Conservation (phyloP, 2,113 vertebrate species). For the Dryoscopus gambensis region DNA sequence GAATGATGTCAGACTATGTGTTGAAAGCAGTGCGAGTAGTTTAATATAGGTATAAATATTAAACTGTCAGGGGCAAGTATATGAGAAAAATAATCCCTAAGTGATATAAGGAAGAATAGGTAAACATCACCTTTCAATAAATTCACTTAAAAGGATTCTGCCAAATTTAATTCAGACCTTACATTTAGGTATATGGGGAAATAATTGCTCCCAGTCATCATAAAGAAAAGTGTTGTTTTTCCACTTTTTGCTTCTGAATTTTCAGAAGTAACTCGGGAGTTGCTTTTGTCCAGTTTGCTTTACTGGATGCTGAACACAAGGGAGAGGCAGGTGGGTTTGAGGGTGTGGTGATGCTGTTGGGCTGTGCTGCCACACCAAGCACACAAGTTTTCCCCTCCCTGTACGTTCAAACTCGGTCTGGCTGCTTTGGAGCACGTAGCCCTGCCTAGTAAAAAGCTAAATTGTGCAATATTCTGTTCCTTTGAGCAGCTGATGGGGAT, state of each 20-base stretch:
- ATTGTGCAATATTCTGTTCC: not conserved
- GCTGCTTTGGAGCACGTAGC: not conserved
- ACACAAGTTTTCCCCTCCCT: fast-evolving
- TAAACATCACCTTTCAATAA: not conserved
- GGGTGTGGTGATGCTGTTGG: not conserved
- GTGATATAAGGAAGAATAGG: not conserved
- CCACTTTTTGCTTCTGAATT: not conserved
- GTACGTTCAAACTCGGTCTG: fast-evolving
- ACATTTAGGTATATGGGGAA: not conserved
- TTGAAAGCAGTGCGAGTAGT: not conserved
- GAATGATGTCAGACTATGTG: not conserved
- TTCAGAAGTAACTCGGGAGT: not conserved
- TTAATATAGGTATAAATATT: constrained; percentile 5
- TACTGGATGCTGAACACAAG: not conserved
- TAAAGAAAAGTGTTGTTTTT: not conserved
- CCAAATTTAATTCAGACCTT: not conserved
- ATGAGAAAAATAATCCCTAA: not conserved
- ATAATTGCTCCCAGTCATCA: not conserved
- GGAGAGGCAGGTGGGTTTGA: not conserved
- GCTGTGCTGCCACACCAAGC: not conserved
- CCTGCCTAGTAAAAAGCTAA: not conserved
- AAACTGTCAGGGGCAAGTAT: not conserved
- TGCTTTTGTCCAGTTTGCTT: not conserved
- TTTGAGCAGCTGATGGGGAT: not conserved
- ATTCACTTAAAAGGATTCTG: not conserved